Evolutionary conservation across 2,888 invertebrate genomes (phyloP).

Genomic region (Trachelus tabidus): DNA sequence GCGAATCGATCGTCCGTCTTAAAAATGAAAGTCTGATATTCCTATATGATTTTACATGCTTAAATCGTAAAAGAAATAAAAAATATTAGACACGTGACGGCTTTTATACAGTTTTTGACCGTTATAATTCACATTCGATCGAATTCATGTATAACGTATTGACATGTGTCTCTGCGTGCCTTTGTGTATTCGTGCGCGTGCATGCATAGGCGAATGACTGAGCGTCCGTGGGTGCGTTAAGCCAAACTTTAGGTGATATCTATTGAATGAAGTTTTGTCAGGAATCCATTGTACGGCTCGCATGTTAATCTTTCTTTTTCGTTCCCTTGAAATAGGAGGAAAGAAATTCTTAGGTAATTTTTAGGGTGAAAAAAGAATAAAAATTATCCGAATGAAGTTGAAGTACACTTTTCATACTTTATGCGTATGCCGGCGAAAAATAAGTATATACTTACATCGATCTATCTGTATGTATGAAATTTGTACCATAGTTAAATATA

Average conservation of each 20-base stretch:
- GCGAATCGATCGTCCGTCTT: background rate
- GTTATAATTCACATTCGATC: background rate
- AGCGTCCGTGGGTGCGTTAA: background rate
- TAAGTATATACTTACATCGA: background rate
- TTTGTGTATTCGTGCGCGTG: background rate
- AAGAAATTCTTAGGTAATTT: background rate
- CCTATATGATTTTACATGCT: background rate
- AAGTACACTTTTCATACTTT: background rate
- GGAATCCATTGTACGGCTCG: background rate
- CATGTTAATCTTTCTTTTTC: background rate
- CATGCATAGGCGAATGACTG: background rate
- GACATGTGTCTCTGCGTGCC: background rate
- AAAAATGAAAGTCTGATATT: background rate
- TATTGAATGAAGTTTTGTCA: background rate
- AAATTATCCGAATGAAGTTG: background rate
- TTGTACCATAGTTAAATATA: conserved; percentile 54
- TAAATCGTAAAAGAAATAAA: background rate
- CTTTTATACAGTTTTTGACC: background rate
- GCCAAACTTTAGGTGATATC: background rate
- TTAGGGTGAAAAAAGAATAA: background rate
- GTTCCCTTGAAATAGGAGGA: background rate
- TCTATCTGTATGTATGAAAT: conserved; percentile 35
- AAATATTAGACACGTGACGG: background rate
- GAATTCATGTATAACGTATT: background rate
- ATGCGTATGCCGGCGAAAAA: background rate